Conservation (phyloP, 2,888 invertebrate genomes). For the Synanthedon vespiformis region DNA sequence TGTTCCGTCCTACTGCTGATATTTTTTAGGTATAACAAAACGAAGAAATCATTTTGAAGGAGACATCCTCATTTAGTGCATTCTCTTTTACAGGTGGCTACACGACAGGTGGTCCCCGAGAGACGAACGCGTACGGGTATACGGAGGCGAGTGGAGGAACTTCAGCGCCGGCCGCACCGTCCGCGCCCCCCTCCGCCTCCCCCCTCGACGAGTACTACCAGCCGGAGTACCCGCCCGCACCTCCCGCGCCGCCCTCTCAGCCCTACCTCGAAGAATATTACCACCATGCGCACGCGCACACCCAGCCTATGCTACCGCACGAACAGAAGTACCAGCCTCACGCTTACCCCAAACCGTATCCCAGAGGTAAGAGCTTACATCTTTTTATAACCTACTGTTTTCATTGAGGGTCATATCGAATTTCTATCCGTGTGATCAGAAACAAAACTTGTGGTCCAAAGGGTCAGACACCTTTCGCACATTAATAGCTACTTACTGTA, state of each 20-base stretch:
- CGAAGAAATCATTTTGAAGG: too few species aligned
- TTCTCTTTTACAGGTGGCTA: conserved; percentile 56
- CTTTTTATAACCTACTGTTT: background rate
- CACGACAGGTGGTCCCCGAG: conserved; percentile 68
- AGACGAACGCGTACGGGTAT: conserved; percentile 61
- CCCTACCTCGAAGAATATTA: conserved; percentile 79
- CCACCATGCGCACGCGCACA: conserved; percentile 80
- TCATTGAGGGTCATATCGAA: background rate
- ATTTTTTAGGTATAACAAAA: too few species aligned
- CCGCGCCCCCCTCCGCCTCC: conserved; percentile 51
- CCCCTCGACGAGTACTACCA: conserved; percentile 69
- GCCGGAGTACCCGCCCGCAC: conserved; percentile 51
- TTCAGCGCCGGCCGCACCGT: conserved; percentile 30
- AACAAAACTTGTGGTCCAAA: too few species aligned
- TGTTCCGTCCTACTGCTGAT: too few species aligned
- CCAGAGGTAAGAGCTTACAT: conserved; percentile 68
- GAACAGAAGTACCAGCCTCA: conserved; percentile 81
- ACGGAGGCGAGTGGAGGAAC: conserved; percentile 43
- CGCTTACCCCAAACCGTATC: conserved; percentile 77
- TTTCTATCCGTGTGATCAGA: too few species aligned
- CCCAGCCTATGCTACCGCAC: conserved; percentile 68
- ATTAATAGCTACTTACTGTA: too few species aligned
- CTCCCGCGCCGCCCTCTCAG: conserved; percentile 52
- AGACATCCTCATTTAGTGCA: background rate
- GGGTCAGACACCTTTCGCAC: too few species aligned